phyloP scores from a whole-genome alignment of 2,113 vertebrate species.

The Protobothrops mucrosquamatus region DNA sequence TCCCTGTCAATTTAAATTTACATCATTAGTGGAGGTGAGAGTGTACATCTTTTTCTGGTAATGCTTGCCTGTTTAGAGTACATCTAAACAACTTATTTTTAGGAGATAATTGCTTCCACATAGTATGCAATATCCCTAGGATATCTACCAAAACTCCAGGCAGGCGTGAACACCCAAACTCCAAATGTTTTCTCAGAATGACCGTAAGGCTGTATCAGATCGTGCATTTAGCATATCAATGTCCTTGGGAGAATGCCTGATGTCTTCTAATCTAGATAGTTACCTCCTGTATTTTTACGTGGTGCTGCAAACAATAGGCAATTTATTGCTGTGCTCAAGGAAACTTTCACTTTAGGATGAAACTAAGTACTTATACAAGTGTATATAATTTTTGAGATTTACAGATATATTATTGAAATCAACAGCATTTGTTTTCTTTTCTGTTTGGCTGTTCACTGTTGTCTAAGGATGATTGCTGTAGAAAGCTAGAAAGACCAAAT shows the following conservation, averaged over 20 bases:
- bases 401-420: neutral
- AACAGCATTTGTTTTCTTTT: neutral
- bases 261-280: neutral
- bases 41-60: neutral
- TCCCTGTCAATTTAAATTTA: neutral
- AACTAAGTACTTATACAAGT: neutral
- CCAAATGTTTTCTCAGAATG: neutral
- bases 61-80: neutral
- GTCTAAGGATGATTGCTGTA: neutral
- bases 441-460: neutral
- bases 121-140: neutral
- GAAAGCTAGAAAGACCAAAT: neutral
- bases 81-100: neutral
- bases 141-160: neutral
- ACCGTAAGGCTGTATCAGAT: neutral
- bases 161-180: neutral
- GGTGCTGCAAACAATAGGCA: neutral
- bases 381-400: neutral
- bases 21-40: neutral
- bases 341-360: neutral
- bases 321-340: neutral
- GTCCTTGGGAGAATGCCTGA: neutral
- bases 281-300: neutral
- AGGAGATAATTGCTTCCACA: neutral
- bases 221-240: neutral